Evolutionary conservation across 2,113 vertebrate species (phyloP), one percentile per base, ranked within the genome.

Genomic region (Pongo pygmaeus): DNA sequence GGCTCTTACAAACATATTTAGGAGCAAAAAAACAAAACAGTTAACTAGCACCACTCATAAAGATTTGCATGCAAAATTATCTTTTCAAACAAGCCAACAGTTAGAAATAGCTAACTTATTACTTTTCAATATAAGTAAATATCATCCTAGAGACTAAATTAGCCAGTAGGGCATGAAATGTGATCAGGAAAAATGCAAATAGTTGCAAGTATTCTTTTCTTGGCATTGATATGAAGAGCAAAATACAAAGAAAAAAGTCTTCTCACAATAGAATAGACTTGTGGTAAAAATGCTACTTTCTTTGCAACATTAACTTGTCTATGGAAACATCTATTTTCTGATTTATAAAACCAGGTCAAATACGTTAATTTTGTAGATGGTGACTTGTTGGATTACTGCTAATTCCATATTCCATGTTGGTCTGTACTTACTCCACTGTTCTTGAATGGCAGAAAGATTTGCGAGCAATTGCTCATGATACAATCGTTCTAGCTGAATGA

Each of bases 401-500:
- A 75, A 93, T 9, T 93, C 22, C 78, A 80, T 40, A 32, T 61
- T 48, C 22, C 3, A 0, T 35, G 43, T 64, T 43, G 88, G 52
- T 61, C 38, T 92, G 23, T 93, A 98, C 99, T 98, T 98, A 99
- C 99, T 99, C 99, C 99, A 99, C 89, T 99, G 99, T 16, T 99
- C 99, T 97, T 99, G 99, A 98, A 99, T 98, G 90, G 99, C 97
- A 72, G 99, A 98, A 67, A 99, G 99, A 98, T 99, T 99, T 97
- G 99, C 99, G 61, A 99, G 99, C 84, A 99, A 98, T 46, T 99
- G 99, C 86, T 99, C 99, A 38, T 99, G 99, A 97, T 99, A 99
- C 10, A 99, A 95, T 79, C 99, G 99, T 98, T 99, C 99, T 80
- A 99, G 99, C 96, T 99, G 99, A 87, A 99, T 99, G 97, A 99